These are phyloP conservation scores for Tachystola acroxantha DNA, from an alignment of 2,888 invertebrate species.

Conservation along the genomic window DNA sequence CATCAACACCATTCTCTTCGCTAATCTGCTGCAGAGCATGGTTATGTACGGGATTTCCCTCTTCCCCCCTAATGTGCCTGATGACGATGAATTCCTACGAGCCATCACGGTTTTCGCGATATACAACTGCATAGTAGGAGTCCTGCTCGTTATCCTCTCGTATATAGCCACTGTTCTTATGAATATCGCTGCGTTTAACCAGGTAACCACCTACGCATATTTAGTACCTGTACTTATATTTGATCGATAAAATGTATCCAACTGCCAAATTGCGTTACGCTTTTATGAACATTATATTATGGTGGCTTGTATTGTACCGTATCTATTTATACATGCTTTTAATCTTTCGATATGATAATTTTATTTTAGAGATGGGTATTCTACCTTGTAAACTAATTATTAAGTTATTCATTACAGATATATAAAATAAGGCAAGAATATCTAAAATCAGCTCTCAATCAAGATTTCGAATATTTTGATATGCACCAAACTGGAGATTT, in stretches of 20 bases:
- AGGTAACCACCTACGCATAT: no score
- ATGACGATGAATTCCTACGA: conserved; percentile 63
- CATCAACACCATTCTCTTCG: conserved; percentile 83
- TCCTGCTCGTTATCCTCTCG: conserved; percentile 77
- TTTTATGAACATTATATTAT: no score
- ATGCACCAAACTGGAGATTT: conserved; percentile 84
- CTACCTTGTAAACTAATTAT: no score
- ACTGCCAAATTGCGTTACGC: no score
- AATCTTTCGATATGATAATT: no score
- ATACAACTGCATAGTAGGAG: conserved; percentile 80
- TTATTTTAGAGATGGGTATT: no score
- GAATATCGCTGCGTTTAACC: conserved; percentile 84
- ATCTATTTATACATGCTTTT: no score
- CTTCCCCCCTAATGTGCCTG: no score
- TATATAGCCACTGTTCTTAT: conserved; percentile 82
- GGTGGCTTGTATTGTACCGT: no score
- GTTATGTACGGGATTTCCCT: conserved; percentile 58
- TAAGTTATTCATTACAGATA: conserved; percentile 77
- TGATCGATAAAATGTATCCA: no score
- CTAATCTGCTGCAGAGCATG: conserved; percentile 80
- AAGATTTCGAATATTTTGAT: conserved; percentile 87
- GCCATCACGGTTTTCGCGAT: conserved; percentile 75
- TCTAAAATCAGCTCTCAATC: conserved; percentile 82
- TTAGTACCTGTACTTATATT: no score
- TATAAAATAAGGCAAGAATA: conserved; percentile 81